Evolutionary conservation across 2,113 vertebrate genomes (phyloP), one percentile per base, ranked within the genome.

Genomic region (Piprites chloris): DNA sequence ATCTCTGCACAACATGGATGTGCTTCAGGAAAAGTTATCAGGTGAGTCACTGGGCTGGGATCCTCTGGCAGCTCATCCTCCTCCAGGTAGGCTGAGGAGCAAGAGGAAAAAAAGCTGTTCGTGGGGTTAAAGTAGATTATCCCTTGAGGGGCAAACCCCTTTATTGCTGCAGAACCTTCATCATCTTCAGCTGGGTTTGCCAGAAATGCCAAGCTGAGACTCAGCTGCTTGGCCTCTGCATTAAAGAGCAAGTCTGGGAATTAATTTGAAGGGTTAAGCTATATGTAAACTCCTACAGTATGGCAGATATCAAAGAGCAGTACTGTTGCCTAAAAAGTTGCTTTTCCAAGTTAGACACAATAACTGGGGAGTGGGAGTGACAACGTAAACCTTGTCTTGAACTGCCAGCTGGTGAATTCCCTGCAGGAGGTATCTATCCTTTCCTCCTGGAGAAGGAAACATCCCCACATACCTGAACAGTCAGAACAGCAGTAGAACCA

Each of bases 251-350:
- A 68, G 24, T 4, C 37, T 22, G n/a, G 24, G 53, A 56, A 46
- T 66, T 47, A 21, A 85, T 49, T 24, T 42, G 44, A 58, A 24
- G 12, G 84, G 55, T 91, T 93, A 79, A 94, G 35, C 75, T 28
- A 58, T 9, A 1, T 26, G 6, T 42, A 85, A 86, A 75, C 27
- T 21, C 49, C 74, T 50, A 63, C 47, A 41, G 62, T 35, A 26
- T 5, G 37, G 67, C 39, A 30, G 33, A 91, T 63, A 96, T 92
- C 67, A 89, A 89, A 92, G 74, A 96, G 76, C 59, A 83, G 85
- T 21, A 47, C 47, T 33, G 14, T 76, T 67, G 56, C 88, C 80
- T 65, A 84, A 61, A 80, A 75, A 61, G 74, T 26, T 61, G 32
- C 68, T 92, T 91, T 61, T 84, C 88, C 32, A 33, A 89, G 76